Percentiles rank a stretch among this genome's conserved stretches.
phyloP scores from a whole-genome alignment of 2,113 vertebrate genomes.

The Prunella fulvescens region DNA sequence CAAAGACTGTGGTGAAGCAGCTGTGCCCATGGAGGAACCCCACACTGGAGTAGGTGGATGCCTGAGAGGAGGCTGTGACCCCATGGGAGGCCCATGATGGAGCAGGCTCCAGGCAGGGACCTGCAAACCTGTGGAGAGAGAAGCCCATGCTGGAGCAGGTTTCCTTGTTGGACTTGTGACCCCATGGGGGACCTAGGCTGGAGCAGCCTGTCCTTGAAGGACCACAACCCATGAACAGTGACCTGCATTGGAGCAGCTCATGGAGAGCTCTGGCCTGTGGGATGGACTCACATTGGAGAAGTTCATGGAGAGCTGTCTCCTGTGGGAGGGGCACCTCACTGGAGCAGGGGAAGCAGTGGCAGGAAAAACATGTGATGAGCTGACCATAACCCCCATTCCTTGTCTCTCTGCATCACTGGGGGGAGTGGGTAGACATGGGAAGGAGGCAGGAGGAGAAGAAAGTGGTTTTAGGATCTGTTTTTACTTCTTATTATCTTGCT shows the following conservation, averaged over 20 bases:
- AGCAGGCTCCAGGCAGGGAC: not conserved
- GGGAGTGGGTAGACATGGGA: not conserved
- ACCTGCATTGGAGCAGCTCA: not conserved
- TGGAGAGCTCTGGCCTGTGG: not conserved
- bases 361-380: not conserved
- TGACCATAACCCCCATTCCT: not conserved
- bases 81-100: rapidly evolving
- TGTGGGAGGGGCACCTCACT: rapidly evolving
- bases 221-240: not conserved
- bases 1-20: no score
- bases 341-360: not conserved
- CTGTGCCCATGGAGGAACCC: rapidly evolving
- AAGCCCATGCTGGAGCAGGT: not conserved
- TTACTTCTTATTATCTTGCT: not conserved
- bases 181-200: rapidly evolving
- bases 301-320: not conserved
- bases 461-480: not conserved
- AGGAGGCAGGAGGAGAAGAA: rapidly evolving
- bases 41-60: rapidly evolving
- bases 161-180: not conserved
- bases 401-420: rapidly evolving
- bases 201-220: not conserved
- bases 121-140: not conserved
- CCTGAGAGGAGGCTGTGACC: not conserved
- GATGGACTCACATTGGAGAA: not conserved